These are phyloP conservation scores for Sinocyclocheilus anophthalmus DNA, from an alignment of 2,113 vertebrate genomes.

Conservation along the genomic window DNA sequence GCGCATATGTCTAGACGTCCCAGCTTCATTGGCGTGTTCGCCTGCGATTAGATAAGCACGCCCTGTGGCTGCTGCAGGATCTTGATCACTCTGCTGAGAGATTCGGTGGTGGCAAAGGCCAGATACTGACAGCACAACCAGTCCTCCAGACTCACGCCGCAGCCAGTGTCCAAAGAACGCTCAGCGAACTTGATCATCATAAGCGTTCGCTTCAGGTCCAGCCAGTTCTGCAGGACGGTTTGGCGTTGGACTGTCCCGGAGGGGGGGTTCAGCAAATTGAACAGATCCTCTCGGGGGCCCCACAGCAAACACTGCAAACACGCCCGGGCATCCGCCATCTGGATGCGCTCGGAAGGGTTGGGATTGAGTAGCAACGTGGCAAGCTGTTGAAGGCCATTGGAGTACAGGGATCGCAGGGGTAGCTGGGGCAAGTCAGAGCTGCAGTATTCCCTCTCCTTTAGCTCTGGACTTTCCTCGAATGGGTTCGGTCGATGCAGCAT, in stretches of 20 bases:
- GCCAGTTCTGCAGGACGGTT: slow-evolving; percentile 91
- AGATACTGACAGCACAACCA: slow-evolving; percentile 98
- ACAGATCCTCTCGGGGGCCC: slow-evolving; percentile 94
- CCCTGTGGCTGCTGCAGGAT: slow-evolving; percentile 85
- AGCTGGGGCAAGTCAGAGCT: slow-evolving; percentile 88
- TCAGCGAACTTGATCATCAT: slow-evolving; percentile 98
- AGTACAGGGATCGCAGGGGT: slow-evolving; percentile 90
- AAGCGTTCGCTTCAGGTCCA: slow-evolving; percentile 94
- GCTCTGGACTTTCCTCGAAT: slow-evolving; percentile 88
- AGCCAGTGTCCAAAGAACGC: slow-evolving; percentile 87
- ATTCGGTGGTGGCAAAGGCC: slow-evolving; percentile 88
- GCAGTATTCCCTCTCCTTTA: slow-evolving; percentile 92
- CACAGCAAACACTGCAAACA: slow-evolving; percentile 96
- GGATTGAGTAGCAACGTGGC: slow-evolving; percentile 91
- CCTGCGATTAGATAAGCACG: slow-evolving; percentile 68
- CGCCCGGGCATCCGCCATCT: slow-evolving; percentile 89
- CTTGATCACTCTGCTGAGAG: slow-evolving; percentile 83
- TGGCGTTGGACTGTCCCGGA: slow-evolving; percentile 76
- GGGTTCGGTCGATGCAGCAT: slow-evolving; percentile 96
- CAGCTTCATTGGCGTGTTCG: background rate
- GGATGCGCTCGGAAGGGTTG: slow-evolving; percentile 94
- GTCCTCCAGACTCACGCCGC: slow-evolving; percentile 90
- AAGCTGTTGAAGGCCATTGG: slow-evolving; percentile 90
- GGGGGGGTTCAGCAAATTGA: slow-evolving; percentile 80
- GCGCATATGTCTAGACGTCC: slow-evolving; percentile 29